These are phyloP conservation scores for Platichthys stellatus DNA, from an alignment of 2,113 vertebrate species.

Conservation along the genomic window DNA sequence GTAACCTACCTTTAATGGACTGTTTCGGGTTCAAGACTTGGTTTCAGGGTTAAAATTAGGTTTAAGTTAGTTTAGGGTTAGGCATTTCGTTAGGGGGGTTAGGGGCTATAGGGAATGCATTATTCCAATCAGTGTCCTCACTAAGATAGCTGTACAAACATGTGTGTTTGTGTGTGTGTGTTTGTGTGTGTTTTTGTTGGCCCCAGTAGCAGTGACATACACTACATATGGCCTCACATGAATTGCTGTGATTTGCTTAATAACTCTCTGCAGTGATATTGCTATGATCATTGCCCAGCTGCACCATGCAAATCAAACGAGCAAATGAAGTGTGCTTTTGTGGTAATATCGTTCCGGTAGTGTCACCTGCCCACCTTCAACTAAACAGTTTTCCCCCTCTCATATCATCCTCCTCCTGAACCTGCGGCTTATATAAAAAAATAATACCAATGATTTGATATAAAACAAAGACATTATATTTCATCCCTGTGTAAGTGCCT, in stretches of 20 bases:
- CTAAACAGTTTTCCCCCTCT: conserved; percentile 5
- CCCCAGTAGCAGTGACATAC: conserved; percentile 18
- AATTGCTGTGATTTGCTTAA: conserved; percentile 59
- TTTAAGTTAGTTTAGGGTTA: too few species aligned
- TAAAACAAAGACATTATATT: conserved; percentile 19
- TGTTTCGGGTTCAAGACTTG: too few species aligned
- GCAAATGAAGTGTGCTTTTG: conserved; percentile 44
- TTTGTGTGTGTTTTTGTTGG: not conserved
- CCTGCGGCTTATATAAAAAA: not conserved
- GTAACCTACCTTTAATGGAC: too few species aligned
- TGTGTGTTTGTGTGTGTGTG: conserved; percentile 37
- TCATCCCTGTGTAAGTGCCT: not conserved
- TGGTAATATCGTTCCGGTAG: conserved; percentile 21
- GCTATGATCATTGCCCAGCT: conserved; percentile 63
- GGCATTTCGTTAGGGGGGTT: too few species aligned
- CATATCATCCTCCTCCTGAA: not conserved
- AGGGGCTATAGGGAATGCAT: too few species aligned
- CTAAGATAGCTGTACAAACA: conserved; percentile 26
- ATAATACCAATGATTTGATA: not conserved
- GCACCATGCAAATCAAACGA: conserved; percentile 44
- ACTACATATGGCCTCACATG: conserved; percentile 45
- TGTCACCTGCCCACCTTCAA: conserved; percentile 15
- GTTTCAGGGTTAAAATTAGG: too few species aligned
- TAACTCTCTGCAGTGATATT: conserved; percentile 52
- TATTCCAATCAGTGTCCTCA: too few species aligned